Base-by-base conservation (phyloP, 2,113 vertebrate genomes). In the Vimba vimba region DNA sequence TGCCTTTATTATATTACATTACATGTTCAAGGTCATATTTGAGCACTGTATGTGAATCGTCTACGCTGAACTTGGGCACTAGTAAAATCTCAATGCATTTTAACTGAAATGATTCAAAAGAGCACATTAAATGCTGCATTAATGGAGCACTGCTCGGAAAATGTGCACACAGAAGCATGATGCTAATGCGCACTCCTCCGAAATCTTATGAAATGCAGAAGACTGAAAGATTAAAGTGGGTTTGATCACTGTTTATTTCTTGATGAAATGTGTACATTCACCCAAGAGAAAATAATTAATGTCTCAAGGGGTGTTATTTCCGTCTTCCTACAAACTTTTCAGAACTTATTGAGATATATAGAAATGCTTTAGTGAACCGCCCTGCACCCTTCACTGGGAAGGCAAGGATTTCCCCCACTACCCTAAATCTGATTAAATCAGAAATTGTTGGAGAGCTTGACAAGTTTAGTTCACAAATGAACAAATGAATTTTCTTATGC, bases 201-300 rank as follows among this genome's bases (percentile, higher is more conserved):
- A 79, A 71, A 80, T 33, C 85, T 81, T 57, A 27, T 27, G 55
- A 79, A 81, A 25, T 47, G 43, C 52, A n/a, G 11, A 59, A 71
- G 7, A n/a, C 47, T 71, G 30, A 52, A 57, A 57, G 81, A 73
- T 83, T 83, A 59, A 83, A 83, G 81, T 73, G 64, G 68, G 73
- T 83, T 83, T 83, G 50, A 73, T 82, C 81, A 73, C 45, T 59
- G 68, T 73, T 73, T 73, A 39, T 73, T 83, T 83, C 30, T 43
- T 43, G 45, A 59, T 82, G 64, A 69, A 81, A 52, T 59, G 47
- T 39, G 66, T 50, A 73, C 2, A 73, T 55, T 50, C 66, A n/a
- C 27, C 80, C 80, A 10, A 23, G 45, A 47, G 39, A 52, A 69
- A 69, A 69, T 23, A 52, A 82, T 13, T 27, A 36, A 55, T n/a